Base-by-base conservation (phyloP, 2,797 vertebrate genomes). In the Urophycis tenuis region DNA sequence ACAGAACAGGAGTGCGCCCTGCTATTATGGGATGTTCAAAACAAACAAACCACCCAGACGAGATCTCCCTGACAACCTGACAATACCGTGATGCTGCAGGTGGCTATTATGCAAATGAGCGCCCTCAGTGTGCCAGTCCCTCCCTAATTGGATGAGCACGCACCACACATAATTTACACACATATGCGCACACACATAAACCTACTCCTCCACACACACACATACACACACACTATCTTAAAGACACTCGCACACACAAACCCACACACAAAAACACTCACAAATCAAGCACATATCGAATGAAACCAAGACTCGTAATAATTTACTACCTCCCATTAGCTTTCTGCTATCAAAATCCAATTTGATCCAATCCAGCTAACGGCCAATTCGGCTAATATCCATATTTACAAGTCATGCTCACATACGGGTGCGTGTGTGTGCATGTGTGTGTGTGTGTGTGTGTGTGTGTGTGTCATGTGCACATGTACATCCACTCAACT, bases 311-410 rank as follows among this genome's bases (percentile, higher is more conserved):
- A 53, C 19, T 53, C 22, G 0, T 72, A 81, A 70, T 70, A 8
- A 70, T 32, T 70, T 3, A 85, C 76, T 76, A 71, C 49, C 70
- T 79, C 83, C 82, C 31, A 15, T 67, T 78, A 0, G 4, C 71
- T 29, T n/a, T 22, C 49, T 53, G 49, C 49, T n/a, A 53, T 53
- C 49, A 53, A 53, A n/a, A 53, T 3, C 49, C 19, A 53, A 53
- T 53, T 53, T 22, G 8, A 53, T 3, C 49, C 19, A 53, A 53
- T 53, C n/a, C 19, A 53, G 49, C 49, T 53, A 53, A 53, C 49
- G 49, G 19, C 5, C 49, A 53, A 53, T 53, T 53, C 49, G 0
- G 49, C 49, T 53, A 53, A 53, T 53, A 53, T 22, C 49, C 22
- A 53, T 53, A n/a, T 53, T n/a, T 53, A 53, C 49, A 53, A 53